Evolutionary conservation across 2,888 invertebrate species (phyloP).

Genomic region (Eulithis testata): DNA sequence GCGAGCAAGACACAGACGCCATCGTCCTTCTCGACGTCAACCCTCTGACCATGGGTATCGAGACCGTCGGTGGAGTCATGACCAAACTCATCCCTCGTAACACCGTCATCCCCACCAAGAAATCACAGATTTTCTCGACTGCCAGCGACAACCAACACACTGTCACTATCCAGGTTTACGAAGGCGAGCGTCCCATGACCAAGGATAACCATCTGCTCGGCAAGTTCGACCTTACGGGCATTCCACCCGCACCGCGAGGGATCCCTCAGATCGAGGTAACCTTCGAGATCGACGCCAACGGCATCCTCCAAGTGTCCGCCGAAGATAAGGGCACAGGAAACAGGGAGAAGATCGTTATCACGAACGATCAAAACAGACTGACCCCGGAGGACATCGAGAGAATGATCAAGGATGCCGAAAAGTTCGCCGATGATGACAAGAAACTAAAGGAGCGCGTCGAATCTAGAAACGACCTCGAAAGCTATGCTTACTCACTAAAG

Average conservation of each 20-base stretch:
- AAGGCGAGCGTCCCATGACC: slow-evolving; percentile 99
- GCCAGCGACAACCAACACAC: slow-evolving; percentile 99
- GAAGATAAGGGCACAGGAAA: slow-evolving; percentile 99
- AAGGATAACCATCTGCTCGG: slow-evolving; percentile 99
- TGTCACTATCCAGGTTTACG: slow-evolving; percentile 99
- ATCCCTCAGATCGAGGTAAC: slow-evolving; percentile 98
- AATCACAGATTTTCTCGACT: slow-evolving; percentile 99
- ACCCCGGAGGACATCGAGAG: slow-evolving; percentile 99
- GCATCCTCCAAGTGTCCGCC: slow-evolving; percentile 97
- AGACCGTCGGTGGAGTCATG: slow-evolving; percentile 99
- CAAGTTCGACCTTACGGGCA: slow-evolving; percentile 98
- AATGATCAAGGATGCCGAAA: slow-evolving; percentile 99
- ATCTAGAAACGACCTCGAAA: slow-evolving; percentile 98
- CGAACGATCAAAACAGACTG: slow-evolving; percentile 98
- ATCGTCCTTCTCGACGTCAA: slow-evolving; percentile 98
- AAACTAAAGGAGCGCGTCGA: slow-evolving; percentile 98
- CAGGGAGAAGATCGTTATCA: slow-evolving; percentile 99
- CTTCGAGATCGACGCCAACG: slow-evolving; percentile 97
- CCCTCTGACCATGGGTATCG: slow-evolving; percentile 99
- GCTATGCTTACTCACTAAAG: slow-evolving; percentile 98
- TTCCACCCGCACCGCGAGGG: slow-evolving; percentile 97
- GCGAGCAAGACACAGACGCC: slow-evolving; percentile 98
- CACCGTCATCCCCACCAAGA: slow-evolving; percentile 99
- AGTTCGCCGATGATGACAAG: slow-evolving; percentile 99
- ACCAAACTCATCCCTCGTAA: slow-evolving; percentile 99